Evolutionary conservation across 2,113 vertebrate species (phyloP).

Genomic region (Noturus placidus): DNA sequence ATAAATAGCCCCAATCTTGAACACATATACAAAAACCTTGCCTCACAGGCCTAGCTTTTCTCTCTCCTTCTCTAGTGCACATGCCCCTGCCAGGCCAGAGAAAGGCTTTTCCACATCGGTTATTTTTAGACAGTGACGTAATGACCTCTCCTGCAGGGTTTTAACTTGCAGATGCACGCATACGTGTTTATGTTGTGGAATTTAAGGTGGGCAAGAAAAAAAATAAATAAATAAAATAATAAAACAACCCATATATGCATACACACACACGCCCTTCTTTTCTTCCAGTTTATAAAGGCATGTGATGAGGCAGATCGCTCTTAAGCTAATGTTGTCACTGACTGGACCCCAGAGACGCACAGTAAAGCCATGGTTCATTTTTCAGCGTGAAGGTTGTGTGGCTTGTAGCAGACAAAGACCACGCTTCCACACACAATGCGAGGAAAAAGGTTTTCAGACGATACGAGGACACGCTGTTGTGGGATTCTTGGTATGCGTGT

Average conservation of each 20-base stretch:
- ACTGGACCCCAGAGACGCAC: not conserved
- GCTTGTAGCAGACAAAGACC: not conserved
- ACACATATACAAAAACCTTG: not conserved
- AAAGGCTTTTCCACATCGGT: constrained; percentile 38
- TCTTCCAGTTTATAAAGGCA: not conserved
- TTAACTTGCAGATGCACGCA: constrained; percentile 34
- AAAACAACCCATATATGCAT: no score
- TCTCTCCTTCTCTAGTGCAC: not conserved
- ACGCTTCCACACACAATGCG: not conserved
- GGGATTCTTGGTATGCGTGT: not conserved
- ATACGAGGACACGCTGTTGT: not conserved
- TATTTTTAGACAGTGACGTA: constrained; percentile 58
- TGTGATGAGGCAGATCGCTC: not conserved
- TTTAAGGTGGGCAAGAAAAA: not conserved
- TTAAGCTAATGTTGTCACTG: not conserved
- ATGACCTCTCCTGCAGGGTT: constrained; percentile 50
- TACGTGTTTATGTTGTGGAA: not conserved
- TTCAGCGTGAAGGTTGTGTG: not conserved
- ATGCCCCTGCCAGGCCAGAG: constrained; percentile 41
- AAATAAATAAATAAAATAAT: no score
- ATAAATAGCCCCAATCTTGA: not conserved
- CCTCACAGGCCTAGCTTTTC: not conserved
- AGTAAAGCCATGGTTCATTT: not conserved
- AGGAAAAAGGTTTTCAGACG: not conserved
- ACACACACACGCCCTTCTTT: not conserved